phyloP scores from a whole-genome alignment of 1,140 invertebrate species.

The Drosophila sechellia region DNA sequence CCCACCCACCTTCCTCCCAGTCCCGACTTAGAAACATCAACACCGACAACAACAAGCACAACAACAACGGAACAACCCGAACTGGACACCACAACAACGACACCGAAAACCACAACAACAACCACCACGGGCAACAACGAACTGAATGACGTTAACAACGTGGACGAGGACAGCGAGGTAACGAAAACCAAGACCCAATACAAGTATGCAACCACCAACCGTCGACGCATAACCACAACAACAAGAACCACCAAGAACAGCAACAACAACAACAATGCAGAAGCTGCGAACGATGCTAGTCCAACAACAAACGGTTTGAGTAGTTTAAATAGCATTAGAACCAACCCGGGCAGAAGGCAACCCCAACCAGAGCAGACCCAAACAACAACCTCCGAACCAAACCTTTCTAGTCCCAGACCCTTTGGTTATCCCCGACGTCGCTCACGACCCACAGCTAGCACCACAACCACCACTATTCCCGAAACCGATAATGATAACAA shows the following conservation, averaged over 20 bases:
- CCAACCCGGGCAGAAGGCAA: conserved; percentile 72
- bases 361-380: conserved; percentile 49
- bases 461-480: conserved; percentile 31
- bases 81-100: conserved; percentile 44
- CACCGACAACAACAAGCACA: conserved; percentile 34
- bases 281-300: conserved; percentile 74
- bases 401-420: conserved; percentile 86
- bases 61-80: conserved; percentile 75
- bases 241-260: conserved; percentile 36
- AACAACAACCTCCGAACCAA: conserved; percentile 62
- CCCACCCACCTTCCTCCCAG: conserved; percentile 31
- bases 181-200: conserved; percentile 59
- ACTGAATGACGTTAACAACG: conserved; percentile 45
- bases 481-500: conserved; percentile 43
- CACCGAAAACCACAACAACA: conserved; percentile 28
- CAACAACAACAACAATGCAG: conserved; percentile 51
- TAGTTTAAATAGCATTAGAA: conserved; percentile 72
- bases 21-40: conserved; percentile 33
- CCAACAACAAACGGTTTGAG: conserved; percentile 66
- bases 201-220: conserved; percentile 50
- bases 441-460: conserved; percentile 68
- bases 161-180: conserved; percentile 67
- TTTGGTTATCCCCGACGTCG: conserved; percentile 85
- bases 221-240: conserved; percentile 50
- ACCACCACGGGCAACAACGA: conserved; percentile 31